These are phyloP conservation scores for Gadopsis marmoratus DNA, from an alignment of 2,797 vertebrate genomes.

Conservation along the genomic window DNA sequence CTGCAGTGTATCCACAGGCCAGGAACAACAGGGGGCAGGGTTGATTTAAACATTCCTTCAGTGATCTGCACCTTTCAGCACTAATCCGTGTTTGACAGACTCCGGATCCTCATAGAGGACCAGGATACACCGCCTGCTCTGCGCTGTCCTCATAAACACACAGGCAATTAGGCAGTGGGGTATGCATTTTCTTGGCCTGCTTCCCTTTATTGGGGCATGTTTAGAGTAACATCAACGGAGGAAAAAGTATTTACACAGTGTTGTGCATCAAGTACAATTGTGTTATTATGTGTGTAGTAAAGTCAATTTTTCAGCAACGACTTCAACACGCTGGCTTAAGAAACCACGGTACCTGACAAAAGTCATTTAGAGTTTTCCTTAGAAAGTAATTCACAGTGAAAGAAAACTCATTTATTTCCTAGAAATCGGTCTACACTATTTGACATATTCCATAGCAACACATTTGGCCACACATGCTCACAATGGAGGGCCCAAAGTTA, in stretches of 20 bases:
- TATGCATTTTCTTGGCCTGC: constrained; percentile 30
- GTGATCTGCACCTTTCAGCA: constrained; percentile 54
- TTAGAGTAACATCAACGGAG: constrained; percentile 57
- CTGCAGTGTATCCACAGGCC: constrained; percentile 44
- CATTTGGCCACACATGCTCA: constrained; percentile 18
- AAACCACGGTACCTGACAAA: constrained; percentile 3
- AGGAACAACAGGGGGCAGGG: constrained; percentile 68
- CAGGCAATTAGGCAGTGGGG: constrained; percentile 32
- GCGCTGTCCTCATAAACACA: constrained; percentile 51
- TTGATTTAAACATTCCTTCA: constrained; percentile 66
- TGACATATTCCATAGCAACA: constrained; percentile 41
- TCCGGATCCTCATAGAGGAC: constrained; percentile 49
- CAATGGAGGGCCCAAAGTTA: not conserved
- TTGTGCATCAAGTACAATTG: constrained; percentile 23
- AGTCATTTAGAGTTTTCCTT: constrained; percentile 1
- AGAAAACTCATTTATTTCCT: constrained; percentile 2
- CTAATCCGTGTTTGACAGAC: constrained; percentile 63
- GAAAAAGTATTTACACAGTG: constrained; percentile 31
- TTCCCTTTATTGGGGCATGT: constrained; percentile 53
- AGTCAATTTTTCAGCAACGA: constrained; percentile 8
- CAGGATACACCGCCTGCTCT: constrained; percentile 38
- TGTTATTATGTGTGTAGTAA: constrained; percentile 18
- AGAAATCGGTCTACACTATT: constrained; percentile 16
- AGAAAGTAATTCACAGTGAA: constrained; percentile 22
- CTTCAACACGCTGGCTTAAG: not conserved